These are phyloP conservation scores for Sebastes goodei DNA, from an alignment of 2,797 vertebrate genomes.

Conservation along the genomic window DNA sequence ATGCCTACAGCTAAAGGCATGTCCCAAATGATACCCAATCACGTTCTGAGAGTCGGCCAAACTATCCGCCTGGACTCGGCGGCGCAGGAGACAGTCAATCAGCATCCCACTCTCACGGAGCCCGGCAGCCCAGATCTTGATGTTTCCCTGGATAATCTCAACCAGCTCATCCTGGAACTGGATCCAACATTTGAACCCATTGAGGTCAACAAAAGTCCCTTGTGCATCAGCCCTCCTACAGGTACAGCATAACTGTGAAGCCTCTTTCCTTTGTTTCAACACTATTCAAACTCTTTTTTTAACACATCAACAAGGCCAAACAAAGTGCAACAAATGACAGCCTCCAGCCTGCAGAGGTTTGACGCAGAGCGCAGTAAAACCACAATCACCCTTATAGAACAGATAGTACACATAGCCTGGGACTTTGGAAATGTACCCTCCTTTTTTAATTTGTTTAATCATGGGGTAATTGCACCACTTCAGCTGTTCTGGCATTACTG, in stretches of 20 bases:
- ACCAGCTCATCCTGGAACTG: constrained; percentile 91
- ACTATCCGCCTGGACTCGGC: constrained; percentile 71
- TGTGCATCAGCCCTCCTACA: constrained; percentile 44
- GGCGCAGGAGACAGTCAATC: not conserved
- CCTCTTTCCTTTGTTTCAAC: not conserved
- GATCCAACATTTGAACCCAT: constrained; percentile 90
- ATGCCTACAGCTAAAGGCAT: constrained; percentile 74
- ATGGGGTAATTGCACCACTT: constrained; percentile 40
- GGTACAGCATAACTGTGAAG: constrained; percentile 44
- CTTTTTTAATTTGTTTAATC: constrained; percentile 17
- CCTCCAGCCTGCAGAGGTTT: not conserved
- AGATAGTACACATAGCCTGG: constrained; percentile 8
- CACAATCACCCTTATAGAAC: not conserved
- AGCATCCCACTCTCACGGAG: constrained; percentile 22
- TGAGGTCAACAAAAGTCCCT: constrained; percentile 17
- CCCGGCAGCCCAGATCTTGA: constrained; percentile 76
- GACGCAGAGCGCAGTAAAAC: not conserved
- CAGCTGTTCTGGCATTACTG: constrained; percentile 37
- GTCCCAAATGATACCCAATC: constrained; percentile 85
- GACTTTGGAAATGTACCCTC: constrained; percentile 41
- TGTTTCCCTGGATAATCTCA: constrained; percentile 87
- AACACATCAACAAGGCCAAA: not conserved
- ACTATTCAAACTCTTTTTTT: not conserved
- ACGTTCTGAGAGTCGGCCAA: constrained; percentile 86
- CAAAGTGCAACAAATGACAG: not conserved